Base-by-base conservation (phyloP, 2,113 vertebrate species). In the Glaucomys volans region DNA sequence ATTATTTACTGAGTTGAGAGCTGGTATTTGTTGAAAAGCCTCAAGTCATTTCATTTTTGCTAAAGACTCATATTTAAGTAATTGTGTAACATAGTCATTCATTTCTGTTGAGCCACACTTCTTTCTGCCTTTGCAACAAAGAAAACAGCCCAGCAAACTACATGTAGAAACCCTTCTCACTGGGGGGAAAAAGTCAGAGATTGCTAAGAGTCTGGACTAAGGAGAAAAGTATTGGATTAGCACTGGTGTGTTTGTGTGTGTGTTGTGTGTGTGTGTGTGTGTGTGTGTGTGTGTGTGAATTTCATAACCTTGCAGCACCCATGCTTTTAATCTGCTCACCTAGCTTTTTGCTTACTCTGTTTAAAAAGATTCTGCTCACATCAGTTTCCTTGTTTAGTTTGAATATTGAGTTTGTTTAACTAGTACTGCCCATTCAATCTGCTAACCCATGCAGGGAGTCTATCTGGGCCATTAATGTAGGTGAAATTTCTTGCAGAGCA, bases 1-100 rank as follows among this genome's bases (percentile, higher is more conserved):
- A 97, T 96, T 98, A 95, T 97, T 97, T 97, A 74, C 94, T 76
- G 72, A 95, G 74, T 76, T 97, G 94, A 72, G 94, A 97, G 81
- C 76, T 96, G 92, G 59, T 87, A 85, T 96, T 97, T 94, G 84
- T 74, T 91, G 89, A 96, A 97, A 96, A 89, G 81, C 90, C 82
- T 97, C 72, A 69, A 97, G 95, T 95, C 95, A 91, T 96, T 96
- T 97, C 42, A 76, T 81, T 94, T 97, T 95, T 96, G 94, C 92
- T 95, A 50, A 96, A 95, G 91, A 96, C 74, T 97, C 95, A 94
- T 95, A 91, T 87, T 98, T 97, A 97, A 96, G 92, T 96, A 95
- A 95, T 97, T 97, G 95, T 95, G 75, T 94, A 96, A 95, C 75
- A 74, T 42, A 75, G 66, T 88, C 85, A 96, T 96, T 97, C 82